Evolutionary conservation across 2,113 vertebrate genomes (phyloP), one percentile per base, ranked within the genome.

Genomic region (Coreoperca whiteheadi): DNA sequence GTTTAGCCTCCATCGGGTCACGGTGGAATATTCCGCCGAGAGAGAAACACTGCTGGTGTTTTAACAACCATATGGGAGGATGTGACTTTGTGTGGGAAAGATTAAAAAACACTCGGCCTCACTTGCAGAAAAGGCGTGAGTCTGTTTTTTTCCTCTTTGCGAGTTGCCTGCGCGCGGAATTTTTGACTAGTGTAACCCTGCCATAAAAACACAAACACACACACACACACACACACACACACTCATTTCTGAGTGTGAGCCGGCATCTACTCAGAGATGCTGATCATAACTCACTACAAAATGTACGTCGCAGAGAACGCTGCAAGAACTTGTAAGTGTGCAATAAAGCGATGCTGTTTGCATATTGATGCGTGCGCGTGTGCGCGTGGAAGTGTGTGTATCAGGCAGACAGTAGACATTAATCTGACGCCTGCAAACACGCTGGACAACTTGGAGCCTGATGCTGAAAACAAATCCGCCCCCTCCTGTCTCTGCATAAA

Each of bases 1-100:
- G 79, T 93, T 93, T 94, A 94, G 91, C 84, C 68, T 67, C 63
- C 79, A 81, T 85, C 77, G 15, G 81, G 85, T 91, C 89, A 77
- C 16, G 1, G 41, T 16, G 85, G 76, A 85, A 56, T 68, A 74
- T 74, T 79, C 81, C 50, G 60, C 73, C 39, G 7, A 74, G 68
- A 66, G 63, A 88, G 66, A 56, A 78, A 80, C 68, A 65, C 60
- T 70, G 82, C 50, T 43, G 65, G 59, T 46, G 90, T 77, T 81
- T 75, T 63, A 76, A 83, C 75, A 59, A 25, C 54, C 79, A 20
- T 53, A 57, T 18, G 64, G 60, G 39, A 70, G 64, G 71, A 66
- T 70, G n/a, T 79, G 43, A 85, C 89, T 81, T 71, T 18, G 71
- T 69, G 86, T 79, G 59, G 79, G 59, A 43, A 74, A 78, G 59